Evolutionary conservation across 2,797 vertebrate species (phyloP).

Genomic region (Ispidina picta): DNA sequence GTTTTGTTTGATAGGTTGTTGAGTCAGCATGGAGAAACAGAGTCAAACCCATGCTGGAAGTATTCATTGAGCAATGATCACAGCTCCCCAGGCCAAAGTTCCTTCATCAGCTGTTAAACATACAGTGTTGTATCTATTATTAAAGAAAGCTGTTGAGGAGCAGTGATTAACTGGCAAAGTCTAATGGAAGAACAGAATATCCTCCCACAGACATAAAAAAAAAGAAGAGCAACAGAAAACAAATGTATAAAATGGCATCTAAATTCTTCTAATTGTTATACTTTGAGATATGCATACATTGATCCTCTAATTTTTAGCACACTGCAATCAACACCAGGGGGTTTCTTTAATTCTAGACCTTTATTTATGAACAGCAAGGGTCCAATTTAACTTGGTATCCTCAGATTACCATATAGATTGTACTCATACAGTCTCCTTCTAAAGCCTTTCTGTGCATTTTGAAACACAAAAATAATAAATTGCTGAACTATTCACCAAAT

Average conservation of each 20-base stretch:
- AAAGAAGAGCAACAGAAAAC: background rate
- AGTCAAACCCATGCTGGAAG: constrained; percentile 26
- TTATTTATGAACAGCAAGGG: background rate
- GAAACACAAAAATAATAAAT: background rate
- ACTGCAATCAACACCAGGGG: background rate
- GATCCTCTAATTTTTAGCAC: background rate
- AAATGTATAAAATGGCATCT: background rate
- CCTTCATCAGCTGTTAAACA: constrained; percentile 16
- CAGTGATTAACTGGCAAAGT: background rate
- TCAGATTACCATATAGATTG: background rate
- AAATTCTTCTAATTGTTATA: background rate
- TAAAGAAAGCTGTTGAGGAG: background rate
- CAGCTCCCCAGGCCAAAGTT: background rate
- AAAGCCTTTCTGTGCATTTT: background rate
- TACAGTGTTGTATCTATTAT: background rate
- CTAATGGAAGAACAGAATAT: background rate
- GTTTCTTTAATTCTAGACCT: background rate
- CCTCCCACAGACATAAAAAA: background rate
- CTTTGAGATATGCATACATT: background rate
- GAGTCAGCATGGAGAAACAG: constrained; percentile 19
- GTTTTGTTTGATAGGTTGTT: constrained; percentile 30
- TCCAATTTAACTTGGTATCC: background rate
- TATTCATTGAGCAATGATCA: background rate
- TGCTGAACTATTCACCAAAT: background rate
- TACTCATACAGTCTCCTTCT: background rate